Conservation (phyloP, 2,888 invertebrate genomes). For the Lymantria monacha region DNA sequence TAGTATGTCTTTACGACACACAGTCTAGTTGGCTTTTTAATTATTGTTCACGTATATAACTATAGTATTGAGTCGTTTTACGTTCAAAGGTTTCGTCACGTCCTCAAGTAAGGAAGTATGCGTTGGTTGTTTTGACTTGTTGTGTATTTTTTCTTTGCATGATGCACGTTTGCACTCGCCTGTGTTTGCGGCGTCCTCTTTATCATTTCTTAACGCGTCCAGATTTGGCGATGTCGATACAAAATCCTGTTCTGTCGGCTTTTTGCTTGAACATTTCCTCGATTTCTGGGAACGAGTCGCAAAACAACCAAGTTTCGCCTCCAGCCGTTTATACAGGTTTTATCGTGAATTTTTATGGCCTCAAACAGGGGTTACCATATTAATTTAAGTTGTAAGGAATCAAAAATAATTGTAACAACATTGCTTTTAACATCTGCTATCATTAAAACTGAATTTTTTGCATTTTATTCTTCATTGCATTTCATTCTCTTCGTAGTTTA, state of each 20-base stretch:
- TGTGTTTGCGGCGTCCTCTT: constrained; percentile 66
- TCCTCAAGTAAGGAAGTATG: constrained; percentile 45
- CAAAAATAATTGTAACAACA: constrained; percentile 43
- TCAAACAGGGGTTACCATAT: constrained; percentile 59
- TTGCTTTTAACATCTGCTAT: constrained; percentile 16
- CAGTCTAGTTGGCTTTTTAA: not conserved
- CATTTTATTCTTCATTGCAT: constrained; percentile 11
- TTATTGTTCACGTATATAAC: not conserved
- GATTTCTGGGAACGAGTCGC: constrained; percentile 74
- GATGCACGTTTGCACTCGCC: constrained; percentile 42
- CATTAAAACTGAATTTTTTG: constrained; percentile 22
- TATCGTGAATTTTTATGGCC: constrained; percentile 76
- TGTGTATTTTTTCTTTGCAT: constrained; percentile 49
- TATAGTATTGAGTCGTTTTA: not conserved
- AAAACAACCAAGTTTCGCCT: constrained; percentile 73
- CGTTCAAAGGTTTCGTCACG: constrained; percentile 19
- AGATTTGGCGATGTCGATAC: constrained; percentile 78
- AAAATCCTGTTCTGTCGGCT: constrained; percentile 76
- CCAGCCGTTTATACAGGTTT: constrained; percentile 78
- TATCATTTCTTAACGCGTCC: constrained; percentile 79
- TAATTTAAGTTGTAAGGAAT: constrained; percentile 58
- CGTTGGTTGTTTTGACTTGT: constrained; percentile 35
- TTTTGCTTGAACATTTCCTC: constrained; percentile 76
- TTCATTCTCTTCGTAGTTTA: constrained; percentile 10
- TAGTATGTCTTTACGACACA: too few species aligned